Evolutionary conservation across 2,888 invertebrate species (phyloP).

Genomic region (Encarsia formosa): DNA sequence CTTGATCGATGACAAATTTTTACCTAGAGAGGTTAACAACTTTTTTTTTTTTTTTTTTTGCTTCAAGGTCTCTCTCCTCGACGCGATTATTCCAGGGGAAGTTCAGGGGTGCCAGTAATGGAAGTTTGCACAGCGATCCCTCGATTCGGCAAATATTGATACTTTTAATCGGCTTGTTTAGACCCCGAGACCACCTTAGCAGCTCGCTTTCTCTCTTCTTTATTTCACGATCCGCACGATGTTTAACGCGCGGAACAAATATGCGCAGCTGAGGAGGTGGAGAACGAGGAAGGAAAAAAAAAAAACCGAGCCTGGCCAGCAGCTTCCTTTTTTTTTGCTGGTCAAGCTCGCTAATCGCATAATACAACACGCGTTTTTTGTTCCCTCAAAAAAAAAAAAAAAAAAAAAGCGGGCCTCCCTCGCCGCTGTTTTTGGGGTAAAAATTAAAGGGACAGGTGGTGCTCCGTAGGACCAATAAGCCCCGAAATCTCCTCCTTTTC

Average conservation of each 20-base stretch:
- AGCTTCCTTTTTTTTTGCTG: too few species aligned
- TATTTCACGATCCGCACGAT: conserved; percentile 9
- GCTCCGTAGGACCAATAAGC: conserved; percentile 29
- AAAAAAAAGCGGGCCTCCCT: neutral
- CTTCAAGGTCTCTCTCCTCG: neutral
- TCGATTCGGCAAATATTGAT: conserved; percentile 43
- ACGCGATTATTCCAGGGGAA: neutral
- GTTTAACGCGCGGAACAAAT: conserved; percentile 30
- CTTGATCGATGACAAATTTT: too few species aligned
- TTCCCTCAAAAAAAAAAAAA: too few species aligned
- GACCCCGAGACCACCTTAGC: conserved; percentile 10
- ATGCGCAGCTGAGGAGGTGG: conserved; percentile 27
- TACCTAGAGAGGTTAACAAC: too few species aligned
- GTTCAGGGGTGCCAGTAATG: too few species aligned
- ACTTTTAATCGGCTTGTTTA: conserved; percentile 44
- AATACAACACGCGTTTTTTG: too few species aligned
- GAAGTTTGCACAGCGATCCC: conserved; percentile 30
- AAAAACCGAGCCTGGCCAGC: neutral
- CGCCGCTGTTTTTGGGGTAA: neutral
- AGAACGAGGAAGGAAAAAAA: neutral
- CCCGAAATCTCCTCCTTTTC: conserved; percentile 30
- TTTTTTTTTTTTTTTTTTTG: neutral
- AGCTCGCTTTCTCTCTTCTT: neutral
- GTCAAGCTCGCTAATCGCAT: too few species aligned
- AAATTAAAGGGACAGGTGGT: conserved; percentile 24